phyloP scores from a whole-genome alignment of 2,888 invertebrate genomes.

The Parnassius smintheus region DNA sequence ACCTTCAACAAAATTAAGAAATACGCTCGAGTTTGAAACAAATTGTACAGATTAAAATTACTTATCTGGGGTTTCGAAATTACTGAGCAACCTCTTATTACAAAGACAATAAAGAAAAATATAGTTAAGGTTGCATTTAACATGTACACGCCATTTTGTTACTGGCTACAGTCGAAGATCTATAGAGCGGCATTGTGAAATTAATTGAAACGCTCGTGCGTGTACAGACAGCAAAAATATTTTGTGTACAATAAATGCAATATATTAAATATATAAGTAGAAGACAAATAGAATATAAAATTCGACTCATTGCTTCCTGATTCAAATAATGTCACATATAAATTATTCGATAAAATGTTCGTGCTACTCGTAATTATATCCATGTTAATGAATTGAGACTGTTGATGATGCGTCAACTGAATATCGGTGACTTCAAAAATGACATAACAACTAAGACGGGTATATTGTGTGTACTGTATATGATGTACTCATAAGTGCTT shows the following conservation, averaged over 20 bases:
- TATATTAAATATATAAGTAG: too few relatives aligned
- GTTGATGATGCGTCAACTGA: too few relatives aligned
- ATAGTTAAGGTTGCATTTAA: constrained; percentile 3
- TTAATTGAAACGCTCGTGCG: not conserved
- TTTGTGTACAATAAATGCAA: not conserved
- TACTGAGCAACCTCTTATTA: not conserved
- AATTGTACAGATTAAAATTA: not conserved
- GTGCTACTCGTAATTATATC: too few relatives aligned
- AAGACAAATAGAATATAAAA: too few relatives aligned
- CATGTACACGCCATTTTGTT: constrained; percentile 1
- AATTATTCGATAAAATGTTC: too few relatives aligned
- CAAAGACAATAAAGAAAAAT: constrained; percentile 1
- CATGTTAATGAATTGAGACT: too few relatives aligned
- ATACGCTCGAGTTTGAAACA: not conserved
- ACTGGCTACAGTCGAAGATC: not conserved
- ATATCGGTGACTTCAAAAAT: too few relatives aligned
- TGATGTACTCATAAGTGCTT: too few relatives aligned
- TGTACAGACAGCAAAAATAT: not conserved
- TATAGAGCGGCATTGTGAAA: not conserved
- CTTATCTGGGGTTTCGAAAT: not conserved
- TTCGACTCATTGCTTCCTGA: too few relatives aligned
- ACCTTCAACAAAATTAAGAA: not conserved
- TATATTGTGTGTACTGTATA: too few relatives aligned
- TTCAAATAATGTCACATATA: too few relatives aligned
- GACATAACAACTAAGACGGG: too few relatives aligned